These are phyloP conservation scores for Brachypteracias leptosomus DNA, from an alignment of 2,113 vertebrate species.

Conservation along the genomic window DNA sequence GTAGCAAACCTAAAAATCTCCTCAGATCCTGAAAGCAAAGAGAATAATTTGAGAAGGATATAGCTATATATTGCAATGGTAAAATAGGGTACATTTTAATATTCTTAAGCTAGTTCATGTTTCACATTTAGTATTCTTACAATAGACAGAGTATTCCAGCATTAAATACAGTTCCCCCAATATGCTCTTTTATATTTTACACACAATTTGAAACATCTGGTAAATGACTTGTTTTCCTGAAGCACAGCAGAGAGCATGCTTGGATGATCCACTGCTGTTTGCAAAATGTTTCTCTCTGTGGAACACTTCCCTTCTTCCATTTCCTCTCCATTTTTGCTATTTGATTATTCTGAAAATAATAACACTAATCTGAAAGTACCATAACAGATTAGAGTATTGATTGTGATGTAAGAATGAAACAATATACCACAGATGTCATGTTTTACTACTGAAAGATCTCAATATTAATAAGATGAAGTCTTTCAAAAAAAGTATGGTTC, in stretches of 20 bases:
- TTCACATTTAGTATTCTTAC: background rate
- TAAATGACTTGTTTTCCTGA: conserved; percentile 35
- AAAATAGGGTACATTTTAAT: background rate
- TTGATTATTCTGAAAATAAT: conserved; percentile 62
- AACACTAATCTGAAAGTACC: conserved; percentile 15
- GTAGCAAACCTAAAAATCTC: background rate
- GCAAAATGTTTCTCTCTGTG: conserved; percentile 44
- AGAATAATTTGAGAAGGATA: background rate
- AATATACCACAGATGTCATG: background rate
- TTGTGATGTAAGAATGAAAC: conserved; percentile 18
- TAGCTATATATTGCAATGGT: background rate
- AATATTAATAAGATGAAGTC: background rate
- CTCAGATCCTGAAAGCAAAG: background rate
- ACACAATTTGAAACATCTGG: conserved; percentile 37
- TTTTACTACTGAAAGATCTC: conserved; percentile 15
- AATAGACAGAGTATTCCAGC: background rate
- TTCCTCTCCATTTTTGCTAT: background rate
- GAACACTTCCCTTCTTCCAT: conserved; percentile 18
- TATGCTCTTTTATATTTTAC: conserved; percentile 19
- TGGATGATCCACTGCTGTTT: conserved; percentile 30
- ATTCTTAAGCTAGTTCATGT: background rate
- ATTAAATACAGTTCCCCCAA: conserved; percentile 20
- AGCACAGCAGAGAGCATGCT: background rate
- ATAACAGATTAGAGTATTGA: conserved; percentile 17
- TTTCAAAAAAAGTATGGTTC: background rate